These are phyloP conservation scores for Scaptomyza parva DNA, from an alignment of 2,888 invertebrate genomes.

Conservation along the genomic window DNA sequence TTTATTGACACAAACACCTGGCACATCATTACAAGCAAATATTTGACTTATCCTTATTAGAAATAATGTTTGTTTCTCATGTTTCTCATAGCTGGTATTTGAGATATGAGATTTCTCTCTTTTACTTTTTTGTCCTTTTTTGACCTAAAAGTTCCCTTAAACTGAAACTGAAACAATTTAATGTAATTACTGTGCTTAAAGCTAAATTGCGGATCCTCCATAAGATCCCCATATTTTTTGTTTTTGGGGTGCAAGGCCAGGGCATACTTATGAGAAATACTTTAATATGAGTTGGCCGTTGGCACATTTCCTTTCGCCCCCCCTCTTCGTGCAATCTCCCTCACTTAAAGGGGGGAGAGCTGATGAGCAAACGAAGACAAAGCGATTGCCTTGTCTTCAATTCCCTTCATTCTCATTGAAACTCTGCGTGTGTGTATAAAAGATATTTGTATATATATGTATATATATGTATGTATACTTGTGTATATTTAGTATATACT, in stretches of 20 bases:
- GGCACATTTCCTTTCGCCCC: constrained; percentile 10
- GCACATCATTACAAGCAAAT: constrained; percentile 59
- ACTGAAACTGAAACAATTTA: constrained; percentile 32
- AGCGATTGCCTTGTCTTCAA: constrained; percentile 56
- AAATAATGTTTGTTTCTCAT: constrained; percentile 11
- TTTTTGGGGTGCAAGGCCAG: constrained; percentile 45
- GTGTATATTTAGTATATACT: constrained; percentile 14
- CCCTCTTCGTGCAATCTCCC: neutral
- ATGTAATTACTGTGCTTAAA: constrained; percentile 49
- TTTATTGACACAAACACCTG: constrained; percentile 74
- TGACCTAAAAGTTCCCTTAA: constrained; percentile 2
- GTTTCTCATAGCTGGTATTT: constrained; percentile 30
- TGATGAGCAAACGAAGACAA: constrained; percentile 47
- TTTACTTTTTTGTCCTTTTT: neutral
- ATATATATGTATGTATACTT: neutral
- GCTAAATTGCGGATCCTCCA: constrained; percentile 9
- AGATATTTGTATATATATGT: constrained; percentile 4
- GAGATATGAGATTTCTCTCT: constrained; percentile 20
- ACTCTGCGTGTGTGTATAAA: neutral
- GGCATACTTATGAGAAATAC: constrained; percentile 43
- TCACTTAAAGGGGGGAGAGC: constrained; percentile 11
- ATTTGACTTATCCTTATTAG: constrained; percentile 30
- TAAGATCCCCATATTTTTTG: constrained; percentile 12
- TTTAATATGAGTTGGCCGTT: constrained; percentile 30
- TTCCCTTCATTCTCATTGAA: constrained; percentile 1